These are phyloP conservation scores for Helicoverpa zea DNA, from an alignment of 1,140 invertebrate genomes.

Conservation along the genomic window DNA sequence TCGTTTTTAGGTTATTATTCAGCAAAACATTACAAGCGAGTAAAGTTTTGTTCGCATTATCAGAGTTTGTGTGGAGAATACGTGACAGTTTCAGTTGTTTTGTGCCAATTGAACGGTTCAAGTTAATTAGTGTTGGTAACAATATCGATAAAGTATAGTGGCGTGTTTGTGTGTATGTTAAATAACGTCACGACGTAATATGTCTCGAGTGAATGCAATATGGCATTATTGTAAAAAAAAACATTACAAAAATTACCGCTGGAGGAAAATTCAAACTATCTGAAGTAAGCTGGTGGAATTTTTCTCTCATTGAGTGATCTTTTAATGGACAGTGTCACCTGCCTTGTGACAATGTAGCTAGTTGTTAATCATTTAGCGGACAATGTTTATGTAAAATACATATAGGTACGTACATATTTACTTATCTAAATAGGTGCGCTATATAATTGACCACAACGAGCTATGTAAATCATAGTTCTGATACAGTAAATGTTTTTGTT, in stretches of 20 bases:
- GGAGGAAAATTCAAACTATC: background rate
- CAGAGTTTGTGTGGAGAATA: slow-evolving; percentile 12
- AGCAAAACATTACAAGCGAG: slow-evolving; percentile 41
- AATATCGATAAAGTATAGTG: background rate
- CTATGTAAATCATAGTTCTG: background rate
- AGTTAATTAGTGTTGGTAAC: slow-evolving; percentile 8
- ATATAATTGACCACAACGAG: background rate
- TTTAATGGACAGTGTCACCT: background rate
- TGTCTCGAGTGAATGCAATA: slow-evolving; percentile 10
- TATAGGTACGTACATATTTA: background rate
- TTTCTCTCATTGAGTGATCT: background rate
- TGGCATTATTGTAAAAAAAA: slow-evolving; percentile 19
- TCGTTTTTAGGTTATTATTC: slow-evolving; percentile 54
- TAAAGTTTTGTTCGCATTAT: slow-evolving; percentile 34
- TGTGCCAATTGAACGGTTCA: background rate
- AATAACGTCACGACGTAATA: slow-evolving; percentile 22
- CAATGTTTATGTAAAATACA: background rate
- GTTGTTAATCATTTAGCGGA: background rate
- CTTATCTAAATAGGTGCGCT: background rate
- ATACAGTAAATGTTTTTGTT: background rate
- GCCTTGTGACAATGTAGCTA: background rate
- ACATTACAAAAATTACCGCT: background rate
- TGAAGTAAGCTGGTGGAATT: background rate
- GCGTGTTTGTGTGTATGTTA: slow-evolving; percentile 11
- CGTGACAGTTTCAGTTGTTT: slow-evolving; percentile 21